Conservation (phyloP, 2,797 vertebrate genomes). For the Notamacropus eugenii region DNA sequence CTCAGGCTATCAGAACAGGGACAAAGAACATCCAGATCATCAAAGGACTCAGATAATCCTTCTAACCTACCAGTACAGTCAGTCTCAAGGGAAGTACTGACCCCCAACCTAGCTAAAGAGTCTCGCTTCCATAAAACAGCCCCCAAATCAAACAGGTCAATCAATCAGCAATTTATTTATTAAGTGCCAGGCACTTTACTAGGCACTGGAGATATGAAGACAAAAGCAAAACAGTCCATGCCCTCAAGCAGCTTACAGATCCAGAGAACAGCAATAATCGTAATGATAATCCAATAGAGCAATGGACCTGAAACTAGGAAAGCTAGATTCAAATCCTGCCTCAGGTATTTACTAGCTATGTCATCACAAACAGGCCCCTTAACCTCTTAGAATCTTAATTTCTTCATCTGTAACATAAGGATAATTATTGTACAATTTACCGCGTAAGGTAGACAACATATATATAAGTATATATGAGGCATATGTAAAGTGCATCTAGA, state of each 20-base stretch:
- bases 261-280: not conserved
- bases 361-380: not conserved
- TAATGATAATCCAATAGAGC: not conserved
- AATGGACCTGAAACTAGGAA: not conserved
- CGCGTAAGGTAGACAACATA: not conserved
- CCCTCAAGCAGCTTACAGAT: not conserved
- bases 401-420: not conserved
- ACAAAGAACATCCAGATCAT: not conserved
- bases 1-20: not conserved
- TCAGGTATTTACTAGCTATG: not conserved
- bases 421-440: not conserved
- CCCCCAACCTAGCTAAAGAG: not conserved
- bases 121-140: too few species aligned
- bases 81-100: not conserved
- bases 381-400: not conserved
- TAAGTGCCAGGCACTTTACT: too few species aligned
- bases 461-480: not conserved
- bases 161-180: too few species aligned
- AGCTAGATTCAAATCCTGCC: not conserved
- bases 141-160: not conserved
- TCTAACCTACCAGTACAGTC: not conserved
- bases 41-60: not conserved
- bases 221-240: not conserved
- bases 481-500: not conserved
- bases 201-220: not conserved